phyloP scores from a whole-genome alignment of 1,140 invertebrate genomes.

The Orchesella cincta region DNA sequence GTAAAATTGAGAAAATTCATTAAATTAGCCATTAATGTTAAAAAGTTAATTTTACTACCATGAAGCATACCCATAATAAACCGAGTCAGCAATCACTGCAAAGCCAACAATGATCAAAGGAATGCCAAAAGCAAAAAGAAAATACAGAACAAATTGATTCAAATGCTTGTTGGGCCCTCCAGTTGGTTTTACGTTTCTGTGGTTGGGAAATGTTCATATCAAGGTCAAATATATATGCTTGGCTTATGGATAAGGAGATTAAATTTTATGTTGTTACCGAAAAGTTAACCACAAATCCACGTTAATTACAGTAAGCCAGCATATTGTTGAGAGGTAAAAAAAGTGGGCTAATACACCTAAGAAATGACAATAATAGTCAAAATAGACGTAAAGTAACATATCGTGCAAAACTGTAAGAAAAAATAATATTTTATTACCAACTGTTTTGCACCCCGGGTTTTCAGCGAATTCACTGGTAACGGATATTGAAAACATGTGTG shows the following conservation, averaged over 20 bases:
- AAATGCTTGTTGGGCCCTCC: constrained; percentile 7
- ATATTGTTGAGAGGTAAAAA: constrained; percentile 39
- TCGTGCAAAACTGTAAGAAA: background rate
- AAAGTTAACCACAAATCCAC: constrained; percentile 42
- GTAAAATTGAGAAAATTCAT: too few relatives aligned
- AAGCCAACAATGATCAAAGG: background rate
- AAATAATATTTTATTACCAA: background rate
- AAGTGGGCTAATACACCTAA: constrained; percentile 31
- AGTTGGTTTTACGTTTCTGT: constrained; percentile 30
- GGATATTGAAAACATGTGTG: constrained; percentile 1
- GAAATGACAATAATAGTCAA: background rate
- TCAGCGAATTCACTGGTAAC: background rate
- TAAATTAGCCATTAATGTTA: background rate
- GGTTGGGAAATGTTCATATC: background rate
- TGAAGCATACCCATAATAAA: background rate
- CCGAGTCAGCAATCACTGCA: background rate
- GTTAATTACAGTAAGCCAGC: constrained; percentile 38
- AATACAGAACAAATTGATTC: background rate
- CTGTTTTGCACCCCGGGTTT: background rate
- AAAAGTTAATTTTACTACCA: background rate
- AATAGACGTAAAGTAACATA: background rate
- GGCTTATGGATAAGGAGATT: too few relatives aligned
- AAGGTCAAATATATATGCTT: too few relatives aligned
- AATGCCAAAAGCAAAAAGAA: background rate
- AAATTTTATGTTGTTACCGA: constrained; percentile 1